A percentile compares a stretch with the other conserved stretches of the same genome.
These are phyloP conservation scores for Cotesia glomerata DNA, from an alignment of 1,140 invertebrate species.

Conservation along the genomic window DNA sequence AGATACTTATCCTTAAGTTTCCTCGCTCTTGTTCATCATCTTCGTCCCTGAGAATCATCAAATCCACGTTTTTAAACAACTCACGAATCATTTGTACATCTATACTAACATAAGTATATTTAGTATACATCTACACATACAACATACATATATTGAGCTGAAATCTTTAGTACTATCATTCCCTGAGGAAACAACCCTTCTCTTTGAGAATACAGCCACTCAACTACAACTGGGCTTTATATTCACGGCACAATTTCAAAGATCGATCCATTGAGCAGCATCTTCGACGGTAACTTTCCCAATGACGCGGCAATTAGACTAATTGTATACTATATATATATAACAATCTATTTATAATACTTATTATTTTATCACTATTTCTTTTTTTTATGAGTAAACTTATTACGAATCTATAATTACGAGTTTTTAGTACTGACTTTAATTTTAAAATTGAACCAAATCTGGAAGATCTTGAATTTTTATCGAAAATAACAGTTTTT, in stretches of 20 bases:
- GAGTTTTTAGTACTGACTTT: neutral
- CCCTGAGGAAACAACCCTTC: conserved; percentile 2
- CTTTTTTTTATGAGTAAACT: neutral
- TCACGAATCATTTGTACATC: no score
- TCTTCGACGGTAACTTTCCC: neutral
- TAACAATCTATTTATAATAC: neutral
- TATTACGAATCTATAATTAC: neutral
- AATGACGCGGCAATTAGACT: neutral
- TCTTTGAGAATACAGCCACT: conserved; percentile 46
- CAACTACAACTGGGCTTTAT: conserved; percentile 40
- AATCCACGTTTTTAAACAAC: no score
- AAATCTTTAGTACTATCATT: no score
- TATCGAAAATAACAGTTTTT: no score
- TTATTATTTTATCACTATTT: neutral
- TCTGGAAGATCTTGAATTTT: no score
- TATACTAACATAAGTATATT: no score
- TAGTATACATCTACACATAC: no score
- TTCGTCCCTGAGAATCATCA: conserved; percentile 1
- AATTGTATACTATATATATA: neutral
- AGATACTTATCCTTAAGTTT: conserved; percentile 7
- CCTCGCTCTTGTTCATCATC: neutral
- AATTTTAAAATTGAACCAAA: no score
- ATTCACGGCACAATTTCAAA: conserved; percentile 58
- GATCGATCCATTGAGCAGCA: conserved; percentile 57
- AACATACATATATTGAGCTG: no score